Conservation (phyloP, 2,888 invertebrate genomes). For the Aspidapion aeneum region DNA sequence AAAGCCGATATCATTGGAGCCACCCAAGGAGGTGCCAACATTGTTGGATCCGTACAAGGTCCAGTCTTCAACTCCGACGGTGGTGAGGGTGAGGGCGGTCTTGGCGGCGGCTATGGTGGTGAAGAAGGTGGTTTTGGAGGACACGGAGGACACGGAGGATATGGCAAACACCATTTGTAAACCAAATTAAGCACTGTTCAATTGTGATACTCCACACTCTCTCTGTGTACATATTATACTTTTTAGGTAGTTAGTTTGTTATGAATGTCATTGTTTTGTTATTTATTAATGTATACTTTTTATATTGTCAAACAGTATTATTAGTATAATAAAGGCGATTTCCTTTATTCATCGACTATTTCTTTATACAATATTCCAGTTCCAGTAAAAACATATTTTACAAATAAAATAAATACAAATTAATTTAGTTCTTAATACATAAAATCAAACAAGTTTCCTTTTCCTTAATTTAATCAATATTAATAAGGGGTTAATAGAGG, state of each 20-base stretch:
- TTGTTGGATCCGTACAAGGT: not conserved
- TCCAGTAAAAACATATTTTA: no score
- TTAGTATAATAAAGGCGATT: not conserved
- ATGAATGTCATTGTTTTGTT: not conserved
- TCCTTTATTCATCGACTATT: not conserved
- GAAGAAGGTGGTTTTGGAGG: not conserved
- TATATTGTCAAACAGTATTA: not conserved
- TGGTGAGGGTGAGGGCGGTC: not conserved
- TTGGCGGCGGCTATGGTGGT: not conserved
- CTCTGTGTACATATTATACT: not conserved
- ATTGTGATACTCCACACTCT: not conserved
- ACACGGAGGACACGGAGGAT: not conserved
- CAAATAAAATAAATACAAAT: no score
- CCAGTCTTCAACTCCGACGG: not conserved
- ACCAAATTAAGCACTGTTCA: not conserved
- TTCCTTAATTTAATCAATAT: no score
- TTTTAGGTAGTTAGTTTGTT: not conserved
- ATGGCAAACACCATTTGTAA: not conserved
- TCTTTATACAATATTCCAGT: no score
- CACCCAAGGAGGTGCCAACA: not conserved
- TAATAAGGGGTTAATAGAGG: no score
- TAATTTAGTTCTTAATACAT: no score
- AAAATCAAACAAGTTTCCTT: no score
- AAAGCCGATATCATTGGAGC: not conserved
- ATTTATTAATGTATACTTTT: not conserved